phyloP scores from a whole-genome alignment of 2,888 invertebrate species.

The Halocaridina rubra region DNA sequence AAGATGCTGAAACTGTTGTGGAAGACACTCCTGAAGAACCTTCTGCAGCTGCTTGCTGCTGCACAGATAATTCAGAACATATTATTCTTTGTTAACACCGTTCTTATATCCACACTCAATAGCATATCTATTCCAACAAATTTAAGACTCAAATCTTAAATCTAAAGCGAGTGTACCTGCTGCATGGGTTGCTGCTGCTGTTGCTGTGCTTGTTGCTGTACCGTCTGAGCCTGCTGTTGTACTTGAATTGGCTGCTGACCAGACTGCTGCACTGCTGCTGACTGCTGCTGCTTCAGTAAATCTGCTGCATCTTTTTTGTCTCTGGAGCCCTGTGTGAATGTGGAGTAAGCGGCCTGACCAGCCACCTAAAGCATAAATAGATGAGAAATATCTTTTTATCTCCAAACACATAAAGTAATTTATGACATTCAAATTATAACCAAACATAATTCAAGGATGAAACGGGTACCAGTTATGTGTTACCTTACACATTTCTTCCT shows the following conservation, averaged over 20 bases:
- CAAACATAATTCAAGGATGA: too few relatives aligned
- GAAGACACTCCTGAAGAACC: conserved; percentile 11
- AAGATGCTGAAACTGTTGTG: conserved; percentile 10
- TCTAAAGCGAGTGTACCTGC: too few relatives aligned
- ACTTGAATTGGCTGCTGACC: conserved; percentile 31
- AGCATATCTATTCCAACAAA: too few relatives aligned
- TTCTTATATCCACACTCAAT: too few relatives aligned
- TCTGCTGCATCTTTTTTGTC: conserved; percentile 57
- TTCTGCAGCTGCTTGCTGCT: conserved; percentile 23
- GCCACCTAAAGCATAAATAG: conserved; percentile 64
- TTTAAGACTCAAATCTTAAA: too few relatives aligned
- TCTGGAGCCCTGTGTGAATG: conserved; percentile 66
- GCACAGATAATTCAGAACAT: not conserved
- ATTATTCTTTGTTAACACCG: too few relatives aligned
- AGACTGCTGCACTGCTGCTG: conserved; percentile 40
- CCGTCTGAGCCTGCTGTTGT: conserved; percentile 20
- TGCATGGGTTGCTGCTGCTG: conserved; percentile 21
- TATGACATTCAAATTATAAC: too few relatives aligned
- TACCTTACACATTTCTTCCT: too few relatives aligned
- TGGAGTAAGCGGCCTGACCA: conserved; percentile 67
- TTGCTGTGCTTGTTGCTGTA: not conserved
- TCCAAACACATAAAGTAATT: too few relatives aligned
- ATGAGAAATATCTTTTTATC: not conserved
- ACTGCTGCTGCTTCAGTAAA: conserved; percentile 40
- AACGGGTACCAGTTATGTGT: too few relatives aligned